These are phyloP conservation scores for Tapirus terrestris DNA, from an alignment of 2,113 vertebrate genomes.

Conservation along the genomic window DNA sequence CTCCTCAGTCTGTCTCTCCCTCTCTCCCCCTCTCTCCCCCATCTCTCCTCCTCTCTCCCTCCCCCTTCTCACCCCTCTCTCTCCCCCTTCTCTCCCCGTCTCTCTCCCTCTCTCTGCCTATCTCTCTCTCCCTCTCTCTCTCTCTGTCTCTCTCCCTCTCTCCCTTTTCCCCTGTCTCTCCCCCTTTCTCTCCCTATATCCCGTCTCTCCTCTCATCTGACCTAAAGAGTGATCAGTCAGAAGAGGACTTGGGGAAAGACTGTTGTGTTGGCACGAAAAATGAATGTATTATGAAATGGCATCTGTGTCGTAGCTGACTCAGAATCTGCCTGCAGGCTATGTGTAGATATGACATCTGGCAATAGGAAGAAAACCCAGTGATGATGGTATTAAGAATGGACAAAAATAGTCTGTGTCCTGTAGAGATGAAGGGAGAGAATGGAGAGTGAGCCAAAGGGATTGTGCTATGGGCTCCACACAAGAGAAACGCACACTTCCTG, in stretches of 20 bases:
- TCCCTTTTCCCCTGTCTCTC: too few relatives aligned
- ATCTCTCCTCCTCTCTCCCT: background rate
- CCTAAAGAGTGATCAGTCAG: background rate
- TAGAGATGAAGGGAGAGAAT: background rate
- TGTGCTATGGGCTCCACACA: background rate
- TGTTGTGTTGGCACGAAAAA: background rate
- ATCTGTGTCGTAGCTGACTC: slow-evolving; percentile 10
- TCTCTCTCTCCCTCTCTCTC: too few relatives aligned
- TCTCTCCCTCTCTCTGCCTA: background rate
- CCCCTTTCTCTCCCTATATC: too few relatives aligned
- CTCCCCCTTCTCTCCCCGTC: background rate
- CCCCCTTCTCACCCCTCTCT: too few relatives aligned
- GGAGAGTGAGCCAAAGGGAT: background rate
- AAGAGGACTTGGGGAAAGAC: background rate
- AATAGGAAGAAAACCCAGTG: background rate
- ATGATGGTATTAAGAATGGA: background rate
- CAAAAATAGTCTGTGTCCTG: background rate
- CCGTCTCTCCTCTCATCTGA: background rate
- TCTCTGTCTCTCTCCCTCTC: background rate
- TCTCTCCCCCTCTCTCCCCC: background rate
- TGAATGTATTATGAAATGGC: background rate
- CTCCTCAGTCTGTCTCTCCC: background rate
- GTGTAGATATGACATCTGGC: slow-evolving; percentile 12
- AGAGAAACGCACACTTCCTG: background rate
- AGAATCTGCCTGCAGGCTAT: background rate